phyloP scores from a whole-genome alignment of 2,797 vertebrate species.

The Spea hammondii region DNA sequence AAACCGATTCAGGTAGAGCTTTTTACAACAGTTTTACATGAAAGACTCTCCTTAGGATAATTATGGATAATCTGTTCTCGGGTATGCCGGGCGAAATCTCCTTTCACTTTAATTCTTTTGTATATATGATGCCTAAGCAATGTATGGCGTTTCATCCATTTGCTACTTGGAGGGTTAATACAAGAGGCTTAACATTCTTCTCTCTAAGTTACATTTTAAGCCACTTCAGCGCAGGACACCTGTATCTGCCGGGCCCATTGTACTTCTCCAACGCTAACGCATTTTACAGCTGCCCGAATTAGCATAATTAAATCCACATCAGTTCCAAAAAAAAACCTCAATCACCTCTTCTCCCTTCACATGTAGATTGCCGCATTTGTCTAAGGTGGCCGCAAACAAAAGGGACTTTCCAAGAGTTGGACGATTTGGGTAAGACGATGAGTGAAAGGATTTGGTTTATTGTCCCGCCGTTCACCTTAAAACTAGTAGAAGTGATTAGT shows the following conservation, averaged over 20 bases:
- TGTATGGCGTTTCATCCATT: not conserved
- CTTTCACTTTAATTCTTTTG: no score
- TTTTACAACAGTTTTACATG: no score
- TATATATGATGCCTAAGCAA: not conserved
- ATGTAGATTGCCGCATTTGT: constrained; percentile 85
- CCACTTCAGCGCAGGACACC: constrained; percentile 79
- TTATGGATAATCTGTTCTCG: no score
- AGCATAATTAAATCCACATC: constrained; percentile 95
- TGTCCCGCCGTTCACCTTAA: constrained; percentile 74
- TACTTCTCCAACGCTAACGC: constrained; percentile 63
- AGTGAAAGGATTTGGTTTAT: constrained; percentile 71
- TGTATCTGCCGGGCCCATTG: constrained; percentile 80
- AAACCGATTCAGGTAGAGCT: no score
- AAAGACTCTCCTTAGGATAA: no score
- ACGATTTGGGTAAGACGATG: constrained; percentile 70
- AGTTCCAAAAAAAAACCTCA: constrained; percentile 79
- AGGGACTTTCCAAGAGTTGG: constrained; percentile 69
- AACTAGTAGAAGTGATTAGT: constrained; percentile 67
- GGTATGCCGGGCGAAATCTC: no score
- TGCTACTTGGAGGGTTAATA: not conserved
- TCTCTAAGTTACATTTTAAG: constrained; percentile 72
- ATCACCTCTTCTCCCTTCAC: constrained; percentile 83
- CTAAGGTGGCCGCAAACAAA: constrained; percentile 78
- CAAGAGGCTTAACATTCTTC: not conserved
- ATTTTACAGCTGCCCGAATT: constrained; percentile 84